phyloP scores from a whole-genome alignment of 2,113 vertebrate genomes.

The Callionymus lyra region DNA sequence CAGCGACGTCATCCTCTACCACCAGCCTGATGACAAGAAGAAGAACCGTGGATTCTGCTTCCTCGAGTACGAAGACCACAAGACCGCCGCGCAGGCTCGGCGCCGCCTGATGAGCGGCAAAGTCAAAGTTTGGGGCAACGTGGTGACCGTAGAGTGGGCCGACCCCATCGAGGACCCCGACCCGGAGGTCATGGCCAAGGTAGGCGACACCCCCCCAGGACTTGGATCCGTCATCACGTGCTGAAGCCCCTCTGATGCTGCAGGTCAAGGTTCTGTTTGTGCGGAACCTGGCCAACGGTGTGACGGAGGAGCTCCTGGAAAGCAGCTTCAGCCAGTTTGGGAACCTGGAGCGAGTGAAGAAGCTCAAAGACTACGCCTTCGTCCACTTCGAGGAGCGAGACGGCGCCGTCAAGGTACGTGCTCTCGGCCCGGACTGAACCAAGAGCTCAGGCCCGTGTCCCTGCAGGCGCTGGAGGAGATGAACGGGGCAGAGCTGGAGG shows the following conservation, averaged over 20 bases:
- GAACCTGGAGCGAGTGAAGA: conserved; percentile 96
- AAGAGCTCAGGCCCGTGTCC: no score
- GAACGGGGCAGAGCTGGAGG: conserved; percentile 96
- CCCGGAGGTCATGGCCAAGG: conserved; percentile 98
- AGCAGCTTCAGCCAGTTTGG: conserved; percentile 88
- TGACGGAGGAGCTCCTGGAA: conserved; percentile 95
- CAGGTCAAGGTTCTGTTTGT: conserved; percentile 97
- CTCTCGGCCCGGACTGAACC: no score
- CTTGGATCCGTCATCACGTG: not conserved
- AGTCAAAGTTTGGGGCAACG: conserved; percentile 96
- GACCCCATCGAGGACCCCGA: conserved; percentile 98
- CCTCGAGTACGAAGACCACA: conserved; percentile 98
- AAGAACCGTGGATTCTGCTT: conserved; percentile 98
- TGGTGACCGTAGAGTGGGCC: conserved; percentile 98
- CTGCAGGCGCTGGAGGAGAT: conserved; percentile 88
- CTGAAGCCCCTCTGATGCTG: not conserved
- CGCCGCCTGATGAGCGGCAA: conserved; percentile 97
- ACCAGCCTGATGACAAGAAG: conserved; percentile 96
- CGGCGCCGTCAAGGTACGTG: conserved; percentile 86
- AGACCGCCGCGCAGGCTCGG: conserved; percentile 92
- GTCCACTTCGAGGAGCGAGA: conserved; percentile 94
- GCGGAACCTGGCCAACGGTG: conserved; percentile 88
- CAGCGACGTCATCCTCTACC: conserved; percentile 95
- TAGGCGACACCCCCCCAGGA: conserved; percentile 28
- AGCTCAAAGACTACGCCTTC: conserved; percentile 97